Percentiles rank a stretch among this genome's conserved stretches.
Conservation (phyloP, 2,797 vertebrate genomes). For the Molossus alvarezi region DNA sequence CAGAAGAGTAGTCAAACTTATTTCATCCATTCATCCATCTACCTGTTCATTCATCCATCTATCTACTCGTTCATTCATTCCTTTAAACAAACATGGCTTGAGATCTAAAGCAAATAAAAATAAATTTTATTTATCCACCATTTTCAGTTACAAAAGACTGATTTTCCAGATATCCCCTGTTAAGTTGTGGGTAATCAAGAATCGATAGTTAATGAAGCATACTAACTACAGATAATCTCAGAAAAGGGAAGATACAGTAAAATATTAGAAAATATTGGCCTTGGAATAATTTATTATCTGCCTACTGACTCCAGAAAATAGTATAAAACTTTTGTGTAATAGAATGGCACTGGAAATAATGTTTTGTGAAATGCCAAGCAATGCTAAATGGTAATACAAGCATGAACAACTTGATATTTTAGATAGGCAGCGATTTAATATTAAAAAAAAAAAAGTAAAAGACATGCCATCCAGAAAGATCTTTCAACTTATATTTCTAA, state of each 20-base stretch:
- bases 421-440: not conserved
- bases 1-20: not conserved
- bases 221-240: not conserved
- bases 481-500: slow-evolving; percentile 19
- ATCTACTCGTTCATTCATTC: not conserved
- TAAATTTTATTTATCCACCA: not conserved
- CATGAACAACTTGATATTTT: not conserved
- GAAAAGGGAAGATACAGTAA: not conserved
- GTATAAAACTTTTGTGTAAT: not conserved
- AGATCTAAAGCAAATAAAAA: slow-evolving; percentile 48
- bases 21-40: not conserved
- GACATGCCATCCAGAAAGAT: not conserved
- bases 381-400: not conserved
- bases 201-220: not conserved
- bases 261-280: slow-evolving; percentile 30
- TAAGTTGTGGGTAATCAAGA: slow-evolving; percentile 11
- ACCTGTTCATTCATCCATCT: too few relatives aligned
- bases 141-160: slow-evolving; percentile 14
- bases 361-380: slow-evolving; percentile 18
- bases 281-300: not conserved
- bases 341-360: not conserved
- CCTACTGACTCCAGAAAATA: not conserved
- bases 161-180: not conserved
- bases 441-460: not conserved
- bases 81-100: not conserved